phyloP scores from a whole-genome alignment of 2,888 invertebrate genomes.

The Cerastis leucographa region DNA sequence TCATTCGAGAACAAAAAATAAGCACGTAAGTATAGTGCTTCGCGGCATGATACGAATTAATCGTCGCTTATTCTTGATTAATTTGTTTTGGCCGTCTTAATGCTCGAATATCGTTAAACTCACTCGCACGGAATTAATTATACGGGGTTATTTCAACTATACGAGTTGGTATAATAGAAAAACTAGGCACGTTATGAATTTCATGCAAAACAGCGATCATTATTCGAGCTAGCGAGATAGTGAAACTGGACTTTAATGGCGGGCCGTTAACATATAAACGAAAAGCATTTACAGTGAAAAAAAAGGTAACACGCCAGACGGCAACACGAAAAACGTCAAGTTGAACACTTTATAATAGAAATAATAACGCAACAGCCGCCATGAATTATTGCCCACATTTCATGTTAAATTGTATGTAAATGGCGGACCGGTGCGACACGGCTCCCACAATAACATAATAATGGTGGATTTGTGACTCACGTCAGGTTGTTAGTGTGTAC shows the following conservation, averaged over 20 bases:
- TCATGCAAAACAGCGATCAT: conserved; percentile 78
- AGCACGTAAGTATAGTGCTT: conserved; percentile 53
- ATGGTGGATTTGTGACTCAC: conserved; percentile 90
- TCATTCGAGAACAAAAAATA: conserved; percentile 60
- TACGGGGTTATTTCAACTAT: conserved; percentile 70
- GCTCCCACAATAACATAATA: conserved; percentile 91
- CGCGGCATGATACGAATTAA: conserved; percentile 73
- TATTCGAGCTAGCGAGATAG: conserved; percentile 76
- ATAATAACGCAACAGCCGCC: conserved; percentile 87
- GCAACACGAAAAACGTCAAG: conserved; percentile 84
- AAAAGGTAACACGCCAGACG: conserved; percentile 82
- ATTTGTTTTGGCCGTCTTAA: conserved; percentile 76
- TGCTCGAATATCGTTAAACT: conserved; percentile 72
- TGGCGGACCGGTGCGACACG: conserved; percentile 86
- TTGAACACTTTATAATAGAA: conserved; percentile 89
- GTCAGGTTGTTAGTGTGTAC: conserved; percentile 90
- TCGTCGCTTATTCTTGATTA: conserved; percentile 71
- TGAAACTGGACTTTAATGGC: conserved; percentile 77
- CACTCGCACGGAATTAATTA: conserved; percentile 76
- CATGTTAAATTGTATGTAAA: conserved; percentile 91
- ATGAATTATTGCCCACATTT: conserved; percentile 90
- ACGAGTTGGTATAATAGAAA: conserved; percentile 66
- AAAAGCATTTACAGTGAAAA: conserved; percentile 75
- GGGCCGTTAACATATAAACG: conserved; percentile 80
- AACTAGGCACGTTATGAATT: conserved; percentile 68